Percentiles rank a stretch among this genome's conserved stretches.
Evolutionary conservation across 2,888 invertebrate genomes (phyloP).

Genomic region (Leptinotarsa tumamoca): DNA sequence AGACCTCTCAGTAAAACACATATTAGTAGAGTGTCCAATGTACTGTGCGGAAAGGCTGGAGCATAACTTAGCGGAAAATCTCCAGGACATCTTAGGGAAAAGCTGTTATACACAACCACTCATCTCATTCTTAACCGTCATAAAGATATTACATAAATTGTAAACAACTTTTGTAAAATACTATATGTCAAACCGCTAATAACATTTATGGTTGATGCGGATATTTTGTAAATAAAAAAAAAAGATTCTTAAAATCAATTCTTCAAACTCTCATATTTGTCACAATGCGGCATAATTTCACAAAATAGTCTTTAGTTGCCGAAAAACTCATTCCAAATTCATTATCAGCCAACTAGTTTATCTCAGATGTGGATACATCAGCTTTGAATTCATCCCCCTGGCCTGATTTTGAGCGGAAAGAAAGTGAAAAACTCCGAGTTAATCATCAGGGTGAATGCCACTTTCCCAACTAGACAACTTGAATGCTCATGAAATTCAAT

Average conservation of each 20-base stretch:
- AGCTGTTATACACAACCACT: too few species aligned
- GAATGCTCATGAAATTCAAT: not conserved
- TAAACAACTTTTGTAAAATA: too few species aligned
- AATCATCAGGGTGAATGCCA: not conserved
- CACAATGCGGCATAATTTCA: not conserved
- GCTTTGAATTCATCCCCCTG: not conserved
- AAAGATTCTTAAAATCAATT: not conserved
- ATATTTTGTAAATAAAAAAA: too few species aligned
- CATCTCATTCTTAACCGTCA: too few species aligned
- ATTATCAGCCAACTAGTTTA: not conserved
- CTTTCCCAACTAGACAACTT: not conserved
- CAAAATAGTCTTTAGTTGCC: not conserved
- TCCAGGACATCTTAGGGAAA: too few species aligned
- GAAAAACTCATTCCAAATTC: not conserved
- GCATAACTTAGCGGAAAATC: too few species aligned
- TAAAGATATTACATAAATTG: too few species aligned
- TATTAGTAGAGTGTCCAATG: too few species aligned
- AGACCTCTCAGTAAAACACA: too few species aligned
- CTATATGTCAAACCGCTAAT: too few species aligned
- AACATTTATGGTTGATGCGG: too few species aligned
- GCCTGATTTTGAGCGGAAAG: not conserved
- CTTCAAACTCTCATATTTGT: not conserved
- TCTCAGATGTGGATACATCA: not conserved
- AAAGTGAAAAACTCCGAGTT: conserved; percentile 3
- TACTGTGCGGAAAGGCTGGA: too few species aligned